phyloP scores from a whole-genome alignment of 2,797 vertebrate genomes.

The Platyrinchus mystaceus region DNA sequence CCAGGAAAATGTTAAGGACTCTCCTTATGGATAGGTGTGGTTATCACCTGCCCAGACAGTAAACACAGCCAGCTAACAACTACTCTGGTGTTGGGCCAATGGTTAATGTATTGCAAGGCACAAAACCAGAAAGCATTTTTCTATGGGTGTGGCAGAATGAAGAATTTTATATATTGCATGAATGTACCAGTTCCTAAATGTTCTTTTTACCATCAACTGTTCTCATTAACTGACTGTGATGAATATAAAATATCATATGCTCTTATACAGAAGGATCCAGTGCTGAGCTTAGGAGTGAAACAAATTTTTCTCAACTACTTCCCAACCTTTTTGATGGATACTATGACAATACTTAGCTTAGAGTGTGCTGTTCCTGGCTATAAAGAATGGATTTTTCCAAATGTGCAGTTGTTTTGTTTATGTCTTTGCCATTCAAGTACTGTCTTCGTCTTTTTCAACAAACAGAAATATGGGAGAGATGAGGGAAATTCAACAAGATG shows the following conservation, averaged over 20 bases:
- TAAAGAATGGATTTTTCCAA: not conserved
- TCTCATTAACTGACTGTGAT: not conserved
- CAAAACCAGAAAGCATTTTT: not conserved
- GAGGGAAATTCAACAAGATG: not conserved
- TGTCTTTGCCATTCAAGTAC: not conserved
- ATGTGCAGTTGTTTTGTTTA: not conserved
- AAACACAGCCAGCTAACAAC: slow-evolving; percentile 19
- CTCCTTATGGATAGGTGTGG: not conserved
- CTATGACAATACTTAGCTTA: not conserved
- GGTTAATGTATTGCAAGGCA: not conserved
- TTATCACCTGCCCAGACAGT: not conserved
- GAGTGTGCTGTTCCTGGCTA: not conserved
- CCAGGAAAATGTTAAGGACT: not conserved
- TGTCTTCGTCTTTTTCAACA: not conserved
- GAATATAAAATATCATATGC: not conserved
- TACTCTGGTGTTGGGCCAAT: not conserved
- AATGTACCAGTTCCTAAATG: not conserved
- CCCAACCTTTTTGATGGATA: not conserved
- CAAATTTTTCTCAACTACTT: not conserved
- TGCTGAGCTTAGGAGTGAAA: not conserved
- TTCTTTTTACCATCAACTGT: not conserved
- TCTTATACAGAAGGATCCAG: not conserved
- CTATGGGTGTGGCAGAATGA: not conserved
- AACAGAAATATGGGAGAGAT: not conserved
- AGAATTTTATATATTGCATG: not conserved